phyloP scores from a whole-genome alignment of 2,797 vertebrate genomes.

The Sebastes umbrosus region DNA sequence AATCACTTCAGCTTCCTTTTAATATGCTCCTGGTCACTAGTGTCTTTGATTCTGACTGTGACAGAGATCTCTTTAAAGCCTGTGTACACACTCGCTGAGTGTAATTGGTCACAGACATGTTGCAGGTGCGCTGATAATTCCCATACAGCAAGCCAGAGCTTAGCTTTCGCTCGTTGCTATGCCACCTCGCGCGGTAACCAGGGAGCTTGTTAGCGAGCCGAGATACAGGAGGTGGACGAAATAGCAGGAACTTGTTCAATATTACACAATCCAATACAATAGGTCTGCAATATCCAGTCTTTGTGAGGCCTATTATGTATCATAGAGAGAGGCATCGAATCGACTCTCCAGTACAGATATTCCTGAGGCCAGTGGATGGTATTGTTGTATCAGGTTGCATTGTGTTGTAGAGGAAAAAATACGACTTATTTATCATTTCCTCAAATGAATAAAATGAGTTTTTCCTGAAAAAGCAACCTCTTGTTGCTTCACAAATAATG shows the following conservation, averaged over 20 bases:
- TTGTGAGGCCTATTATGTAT: neutral
- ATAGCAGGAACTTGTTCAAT: neutral
- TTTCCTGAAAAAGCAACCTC: neutral
- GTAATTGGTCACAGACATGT: conserved; percentile 54
- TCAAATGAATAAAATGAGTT: neutral
- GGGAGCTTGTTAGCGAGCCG: conserved; percentile 34
- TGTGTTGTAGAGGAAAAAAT: neutral
- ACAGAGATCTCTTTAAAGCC: conserved; percentile 43
- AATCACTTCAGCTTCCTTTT: conserved; percentile 45
- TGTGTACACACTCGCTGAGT: neutral
- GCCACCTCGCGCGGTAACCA: conserved; percentile 20
- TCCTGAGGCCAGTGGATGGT: neutral
- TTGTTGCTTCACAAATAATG: neutral
- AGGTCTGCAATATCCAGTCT: neutral
- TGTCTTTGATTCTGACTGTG: conserved; percentile 29
- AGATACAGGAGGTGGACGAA: neutral
- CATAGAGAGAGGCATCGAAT: neutral
- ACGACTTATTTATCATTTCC: neutral
- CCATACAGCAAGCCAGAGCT: conserved; percentile 6
- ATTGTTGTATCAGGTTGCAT: neutral
- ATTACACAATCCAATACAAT: neutral
- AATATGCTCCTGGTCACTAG: conserved; percentile 33
- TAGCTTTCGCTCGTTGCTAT: conserved; percentile 19
- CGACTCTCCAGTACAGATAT: neutral
- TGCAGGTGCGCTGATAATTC: conserved; percentile 45